phyloP scores from a whole-genome alignment of 1,140 invertebrate genomes.

The Telenomus remus region DNA sequence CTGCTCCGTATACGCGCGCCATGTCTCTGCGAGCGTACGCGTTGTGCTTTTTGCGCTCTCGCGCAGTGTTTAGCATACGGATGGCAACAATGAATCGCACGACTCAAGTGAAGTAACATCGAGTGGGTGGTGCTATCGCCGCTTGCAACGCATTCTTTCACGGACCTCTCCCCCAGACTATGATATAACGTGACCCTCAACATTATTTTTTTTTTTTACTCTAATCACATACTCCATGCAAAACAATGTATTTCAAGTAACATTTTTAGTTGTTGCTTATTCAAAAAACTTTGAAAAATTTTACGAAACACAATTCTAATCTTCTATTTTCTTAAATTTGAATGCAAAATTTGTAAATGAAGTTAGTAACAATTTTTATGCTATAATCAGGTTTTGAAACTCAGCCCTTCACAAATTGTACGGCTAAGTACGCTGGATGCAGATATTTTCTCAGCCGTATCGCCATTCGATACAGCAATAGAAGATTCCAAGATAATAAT shows the following conservation, averaged over 20 bases:
- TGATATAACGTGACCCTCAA: conserved; percentile 12
- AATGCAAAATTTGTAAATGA: no score
- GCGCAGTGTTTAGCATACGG: conserved; percentile 32
- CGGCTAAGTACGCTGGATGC: no score
- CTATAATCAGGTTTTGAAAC: no score
- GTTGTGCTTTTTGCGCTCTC: conserved; percentile 18
- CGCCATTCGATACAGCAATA: no score
- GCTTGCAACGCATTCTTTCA: conserved; percentile 30
- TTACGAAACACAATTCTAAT: no score
- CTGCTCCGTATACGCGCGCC: conserved; percentile 47
- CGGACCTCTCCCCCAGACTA: background rate
- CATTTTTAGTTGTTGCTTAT: no score
- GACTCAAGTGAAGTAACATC: conserved; percentile 38
- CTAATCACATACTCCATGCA: background rate
- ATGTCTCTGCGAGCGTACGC: conserved; percentile 30
- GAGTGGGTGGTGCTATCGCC: conserved; percentile 43
- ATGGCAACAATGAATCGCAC: conserved; percentile 39
- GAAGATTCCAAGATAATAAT: background rate
- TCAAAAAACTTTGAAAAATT: no score
- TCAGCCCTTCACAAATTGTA: no score
- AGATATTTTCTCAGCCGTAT: no score
- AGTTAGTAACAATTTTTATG: no score
- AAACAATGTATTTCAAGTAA: no score
- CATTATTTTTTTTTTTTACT: background rate
- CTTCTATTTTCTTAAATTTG: no score